These are phyloP conservation scores for Sus cebifrons DNA, from an alignment of 2,797 vertebrate species.

Conservation along the genomic window DNA sequence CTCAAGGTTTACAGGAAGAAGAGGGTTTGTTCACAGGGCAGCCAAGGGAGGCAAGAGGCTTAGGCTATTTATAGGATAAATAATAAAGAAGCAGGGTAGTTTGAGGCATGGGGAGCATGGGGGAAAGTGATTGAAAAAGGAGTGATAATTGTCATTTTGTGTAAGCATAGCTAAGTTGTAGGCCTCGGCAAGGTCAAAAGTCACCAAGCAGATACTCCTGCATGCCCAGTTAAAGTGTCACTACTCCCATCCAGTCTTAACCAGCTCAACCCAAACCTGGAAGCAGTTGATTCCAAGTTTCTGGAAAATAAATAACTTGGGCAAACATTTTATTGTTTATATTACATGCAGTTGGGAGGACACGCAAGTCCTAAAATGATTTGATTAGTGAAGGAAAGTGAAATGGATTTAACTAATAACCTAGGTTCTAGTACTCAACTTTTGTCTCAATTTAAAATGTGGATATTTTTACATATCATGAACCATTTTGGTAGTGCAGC, in stretches of 20 bases:
- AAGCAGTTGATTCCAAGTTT: not conserved
- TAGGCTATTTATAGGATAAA: not conserved
- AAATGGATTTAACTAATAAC: not conserved
- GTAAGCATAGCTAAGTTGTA: not conserved
- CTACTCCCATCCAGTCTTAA: not conserved
- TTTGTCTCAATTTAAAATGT: not conserved
- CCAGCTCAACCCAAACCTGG: not conserved
- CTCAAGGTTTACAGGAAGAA: not conserved
- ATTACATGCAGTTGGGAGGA: not conserved
- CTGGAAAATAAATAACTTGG: not conserved
- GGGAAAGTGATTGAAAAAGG: not conserved
- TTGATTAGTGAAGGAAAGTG: not conserved
- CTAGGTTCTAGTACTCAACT: not conserved
- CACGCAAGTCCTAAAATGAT: not conserved
- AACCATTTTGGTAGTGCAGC: not conserved
- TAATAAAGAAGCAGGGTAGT: not conserved
- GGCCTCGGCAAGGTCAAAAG: not conserved
- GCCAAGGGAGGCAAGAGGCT: not conserved
- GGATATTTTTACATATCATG: not conserved
- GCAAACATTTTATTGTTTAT: not conserved
- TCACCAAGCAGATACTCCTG: not conserved
- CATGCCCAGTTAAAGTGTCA: not conserved
- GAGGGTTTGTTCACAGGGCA: not conserved
- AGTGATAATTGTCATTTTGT: not conserved
- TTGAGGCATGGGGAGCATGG: not conserved